These are phyloP conservation scores for Anolis carolinensis DNA, from an alignment of 2,113 vertebrate genomes.

Conservation along the genomic window DNA sequence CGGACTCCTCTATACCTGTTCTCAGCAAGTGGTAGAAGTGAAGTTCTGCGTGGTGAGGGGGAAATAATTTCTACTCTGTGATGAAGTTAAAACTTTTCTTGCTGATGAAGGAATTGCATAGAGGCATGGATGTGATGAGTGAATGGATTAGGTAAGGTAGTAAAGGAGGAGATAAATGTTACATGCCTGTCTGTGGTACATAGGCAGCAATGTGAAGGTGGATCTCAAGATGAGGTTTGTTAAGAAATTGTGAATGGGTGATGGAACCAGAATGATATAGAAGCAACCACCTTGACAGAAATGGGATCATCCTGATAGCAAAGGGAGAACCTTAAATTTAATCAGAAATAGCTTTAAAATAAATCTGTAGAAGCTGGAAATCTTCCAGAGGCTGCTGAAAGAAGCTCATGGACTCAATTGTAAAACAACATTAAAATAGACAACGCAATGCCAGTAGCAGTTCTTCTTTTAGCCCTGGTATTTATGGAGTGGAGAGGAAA, in stretches of 20 bases:
- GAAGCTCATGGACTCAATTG: not conserved
- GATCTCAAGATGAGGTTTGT: no score
- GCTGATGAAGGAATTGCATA: not conserved
- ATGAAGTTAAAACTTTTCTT: not conserved
- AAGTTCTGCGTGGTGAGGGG: no score
- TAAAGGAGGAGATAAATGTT: not conserved
- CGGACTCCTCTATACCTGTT: not conserved
- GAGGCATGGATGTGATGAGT: not conserved
- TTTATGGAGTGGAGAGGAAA: no score
- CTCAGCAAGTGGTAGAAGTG: not conserved
- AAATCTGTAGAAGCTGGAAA: not conserved
- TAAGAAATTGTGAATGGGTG: no score
- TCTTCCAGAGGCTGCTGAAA: not conserved
- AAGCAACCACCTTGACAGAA: not conserved
- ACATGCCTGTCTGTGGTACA: not conserved
- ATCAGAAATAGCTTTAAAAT: not conserved
- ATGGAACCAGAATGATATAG: not conserved
- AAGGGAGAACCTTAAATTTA: not conserved
- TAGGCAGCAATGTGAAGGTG: not conserved
- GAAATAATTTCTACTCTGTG: no score
- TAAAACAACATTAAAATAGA: no score
- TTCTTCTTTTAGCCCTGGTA: no score
- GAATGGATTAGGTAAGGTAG: not conserved
- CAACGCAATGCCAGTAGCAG: no score
- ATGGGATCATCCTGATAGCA: not conserved